Evolutionary conservation across 2,888 invertebrate genomes (phyloP).

Genomic region (Xestia c-nigrum): DNA sequence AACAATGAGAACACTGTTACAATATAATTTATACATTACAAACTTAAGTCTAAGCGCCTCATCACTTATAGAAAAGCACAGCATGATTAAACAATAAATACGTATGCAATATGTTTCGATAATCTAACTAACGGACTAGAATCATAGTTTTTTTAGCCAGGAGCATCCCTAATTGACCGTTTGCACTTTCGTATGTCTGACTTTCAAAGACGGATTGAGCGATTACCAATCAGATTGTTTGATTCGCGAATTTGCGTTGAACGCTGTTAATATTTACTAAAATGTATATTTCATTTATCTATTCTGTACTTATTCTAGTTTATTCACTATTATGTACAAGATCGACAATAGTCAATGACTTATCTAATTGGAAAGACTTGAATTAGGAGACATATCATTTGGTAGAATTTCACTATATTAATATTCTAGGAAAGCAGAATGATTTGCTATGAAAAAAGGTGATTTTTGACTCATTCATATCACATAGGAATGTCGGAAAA

Average conservation of each 20-base stretch:
- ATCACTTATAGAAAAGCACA: too few species aligned
- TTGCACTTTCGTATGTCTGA: not conserved
- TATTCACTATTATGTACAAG: conserved; percentile 50
- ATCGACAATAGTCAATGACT: conserved; percentile 36
- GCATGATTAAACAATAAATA: too few species aligned
- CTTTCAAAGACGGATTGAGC: not conserved
- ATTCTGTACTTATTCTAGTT: conserved; percentile 41
- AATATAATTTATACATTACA: too few species aligned
- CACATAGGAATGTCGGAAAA: conserved; percentile 16
- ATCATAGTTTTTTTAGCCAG: too few species aligned
- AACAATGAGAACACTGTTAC: too few species aligned
- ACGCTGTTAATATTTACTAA: conserved; percentile 9
- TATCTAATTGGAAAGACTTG: conserved; percentile 35
- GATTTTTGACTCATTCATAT: not conserved
- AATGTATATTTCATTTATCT: conserved; percentile 26
- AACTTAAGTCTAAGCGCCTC: too few species aligned
- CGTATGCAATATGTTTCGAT: too few species aligned
- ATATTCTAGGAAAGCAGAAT: not conserved
- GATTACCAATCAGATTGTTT: conserved; percentile 1
- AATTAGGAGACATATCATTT: conserved; percentile 17
- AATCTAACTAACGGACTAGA: too few species aligned
- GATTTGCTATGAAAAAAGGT: not conserved
- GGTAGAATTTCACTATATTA: not conserved
- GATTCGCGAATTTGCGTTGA: too few species aligned
- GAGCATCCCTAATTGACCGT: not conserved